Base-by-base conservation (phyloP, 2,797 vertebrate species). In the Acestrorhynchus altus region DNA sequence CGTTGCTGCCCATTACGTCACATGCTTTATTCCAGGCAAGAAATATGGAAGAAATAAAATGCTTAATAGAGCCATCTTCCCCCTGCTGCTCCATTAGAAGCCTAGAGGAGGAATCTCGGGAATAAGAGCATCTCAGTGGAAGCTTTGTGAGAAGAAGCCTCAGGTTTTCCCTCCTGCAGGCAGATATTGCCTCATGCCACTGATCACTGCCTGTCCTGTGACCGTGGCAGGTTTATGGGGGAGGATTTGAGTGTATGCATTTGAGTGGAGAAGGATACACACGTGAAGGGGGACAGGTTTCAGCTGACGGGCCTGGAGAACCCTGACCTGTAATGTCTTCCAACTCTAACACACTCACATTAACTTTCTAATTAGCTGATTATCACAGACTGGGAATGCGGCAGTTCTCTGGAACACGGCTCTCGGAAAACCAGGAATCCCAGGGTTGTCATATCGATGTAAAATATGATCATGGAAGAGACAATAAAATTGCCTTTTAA, bases 121-220 rank as follows among this genome's bases (percentile, higher is more conserved):
- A 79, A 82, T 80, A 76, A 80, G 66, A 72, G 69, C 28, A 77
- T 71, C 42, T 80, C 52, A 71, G 74, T 40, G 60, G 68, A 39
- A 51, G 77, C 72, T 78, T 67, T 76, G 72, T 90, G 87, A 91
- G 88, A 87, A 88, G 81, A 87, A 88, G 81, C 92, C 85, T 84
- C 57, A 73, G 52, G 56, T 80, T 93, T 92, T 91, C 90, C 85
- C 87, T 90, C 87, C 83, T 93, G 89, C 89, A 90, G 91, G 90
- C 91, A 89, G 88, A 90, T 90, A 89, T 94, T 93, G 92, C 92
- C 92, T 93, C 92, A 93, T 92, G 89, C 88, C 88, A 91, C 89
- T 92, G 89, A 89, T 81, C 70, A 70, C 79, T 75, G 71, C 70
- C 80, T 83, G 81, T 57, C 72, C 73, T 76, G 63, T 79, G 77